A percentile compares a stretch with the other conserved stretches of the same genome.
Conservation (phyloP, 2,888 invertebrate genomes). For the Aphidius colemani region DNA sequence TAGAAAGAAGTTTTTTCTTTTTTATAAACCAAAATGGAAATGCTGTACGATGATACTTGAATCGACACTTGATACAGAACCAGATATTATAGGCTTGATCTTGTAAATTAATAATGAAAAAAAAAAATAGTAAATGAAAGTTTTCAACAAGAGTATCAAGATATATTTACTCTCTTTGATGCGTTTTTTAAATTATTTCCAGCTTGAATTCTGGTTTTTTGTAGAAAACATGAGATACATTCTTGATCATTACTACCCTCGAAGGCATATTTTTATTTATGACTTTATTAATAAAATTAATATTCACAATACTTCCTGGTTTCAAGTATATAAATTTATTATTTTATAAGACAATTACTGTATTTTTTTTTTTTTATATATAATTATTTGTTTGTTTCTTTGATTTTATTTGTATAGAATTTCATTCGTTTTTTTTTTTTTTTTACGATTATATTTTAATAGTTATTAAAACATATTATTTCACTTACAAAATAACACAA, state of each 20-base stretch:
- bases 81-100: slow-evolving; percentile 18
- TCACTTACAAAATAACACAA: not conserved
- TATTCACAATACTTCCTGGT: no score
- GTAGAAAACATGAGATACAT: slow-evolving; percentile 4
- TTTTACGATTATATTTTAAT: slow-evolving; percentile 6
- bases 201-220: slow-evolving; percentile 5
- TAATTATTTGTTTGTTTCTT: not conserved
- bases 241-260: not conserved
- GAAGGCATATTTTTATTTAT: not conserved
- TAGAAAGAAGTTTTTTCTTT: not conserved
- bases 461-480: slow-evolving; percentile 7
- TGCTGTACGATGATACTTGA: not conserved
- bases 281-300: slow-evolving; percentile 5
- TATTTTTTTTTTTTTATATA: not conserved
- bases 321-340: no score
- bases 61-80: slow-evolving; percentile 24
- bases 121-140: slow-evolving; percentile 16
- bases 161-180: slow-evolving; percentile 6
- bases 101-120: slow-evolving; percentile 20
- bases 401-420: not conserved
- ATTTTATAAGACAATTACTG: not conserved
- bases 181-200: not conserved
- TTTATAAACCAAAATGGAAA: not conserved
- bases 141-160: not conserved
- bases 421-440: not conserved